Conservation (phyloP, 2,888 invertebrate species). For the Leptinotarsa rubiginosa region DNA sequence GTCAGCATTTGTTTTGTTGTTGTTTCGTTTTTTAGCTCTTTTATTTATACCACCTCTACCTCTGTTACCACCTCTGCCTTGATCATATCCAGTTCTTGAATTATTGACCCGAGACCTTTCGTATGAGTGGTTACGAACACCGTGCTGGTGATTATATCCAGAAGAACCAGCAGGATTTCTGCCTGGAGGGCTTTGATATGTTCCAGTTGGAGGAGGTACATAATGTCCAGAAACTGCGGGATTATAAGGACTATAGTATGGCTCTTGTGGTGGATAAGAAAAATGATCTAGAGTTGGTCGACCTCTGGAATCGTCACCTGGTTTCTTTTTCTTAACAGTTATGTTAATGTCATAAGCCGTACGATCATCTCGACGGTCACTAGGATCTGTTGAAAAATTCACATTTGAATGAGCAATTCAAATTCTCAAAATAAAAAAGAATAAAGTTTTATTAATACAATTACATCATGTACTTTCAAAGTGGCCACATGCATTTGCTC, state of each 20-base stretch:
- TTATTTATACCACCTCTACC: conserved; percentile 18
- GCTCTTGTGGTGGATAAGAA: background rate
- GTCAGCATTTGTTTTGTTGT: background rate
- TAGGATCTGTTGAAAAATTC: conserved; percentile 13
- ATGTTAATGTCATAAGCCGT: conserved; percentile 20
- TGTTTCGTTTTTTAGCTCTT: background rate
- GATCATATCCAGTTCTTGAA: background rate
- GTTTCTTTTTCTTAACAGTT: conserved; percentile 17
- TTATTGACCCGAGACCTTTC: background rate
- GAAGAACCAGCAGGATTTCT: background rate
- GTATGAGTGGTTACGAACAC: conserved; percentile 1
- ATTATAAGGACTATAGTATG: conserved; percentile 7
- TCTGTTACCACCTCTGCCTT: conserved; percentile 11
- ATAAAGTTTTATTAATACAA: too few species aligned
- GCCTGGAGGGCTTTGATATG: background rate
- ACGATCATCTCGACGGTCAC: background rate
- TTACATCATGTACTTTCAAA: too few species aligned
- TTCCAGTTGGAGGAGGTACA: background rate
- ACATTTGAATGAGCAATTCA: background rate
- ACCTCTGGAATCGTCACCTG: background rate
- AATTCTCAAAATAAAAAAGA: too few species aligned
- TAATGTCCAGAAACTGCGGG: background rate
- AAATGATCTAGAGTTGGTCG: background rate
- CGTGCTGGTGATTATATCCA: conserved; percentile 22
- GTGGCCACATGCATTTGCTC: too few species aligned